These are phyloP conservation scores for Nannospalax galili DNA, from an alignment of 2,113 vertebrate genomes.

Conservation along the genomic window DNA sequence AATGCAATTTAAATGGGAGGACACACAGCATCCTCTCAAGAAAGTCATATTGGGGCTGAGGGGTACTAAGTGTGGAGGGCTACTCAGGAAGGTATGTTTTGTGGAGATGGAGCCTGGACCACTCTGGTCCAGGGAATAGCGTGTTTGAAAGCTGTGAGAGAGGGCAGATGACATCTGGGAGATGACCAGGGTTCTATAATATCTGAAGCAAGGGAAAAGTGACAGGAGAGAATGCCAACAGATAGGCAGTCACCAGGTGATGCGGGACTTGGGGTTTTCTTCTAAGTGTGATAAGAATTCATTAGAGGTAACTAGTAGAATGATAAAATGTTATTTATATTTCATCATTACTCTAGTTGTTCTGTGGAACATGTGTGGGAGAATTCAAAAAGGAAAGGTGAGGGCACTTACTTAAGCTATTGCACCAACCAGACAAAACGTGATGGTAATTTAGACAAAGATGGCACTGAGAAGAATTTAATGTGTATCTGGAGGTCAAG, in stretches of 20 bases:
- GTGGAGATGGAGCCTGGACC: not conserved
- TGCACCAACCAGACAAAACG: not conserved
- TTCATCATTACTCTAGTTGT: not conserved
- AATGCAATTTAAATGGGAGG: not conserved
- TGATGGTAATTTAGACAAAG: not conserved
- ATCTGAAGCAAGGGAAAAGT: not conserved
- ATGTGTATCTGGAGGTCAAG: not conserved
- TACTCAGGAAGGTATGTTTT: not conserved
- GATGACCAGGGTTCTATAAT: not conserved
- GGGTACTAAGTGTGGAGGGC: not conserved
- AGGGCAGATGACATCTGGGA: not conserved
- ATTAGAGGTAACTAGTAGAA: no score
- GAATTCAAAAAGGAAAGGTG: not conserved
- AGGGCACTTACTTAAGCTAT: rapidly evolving
- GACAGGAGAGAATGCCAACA: not conserved
- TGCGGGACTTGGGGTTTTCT: not conserved
- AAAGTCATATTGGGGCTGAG: not conserved
- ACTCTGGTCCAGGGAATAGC: not conserved
- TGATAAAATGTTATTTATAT: not conserved
- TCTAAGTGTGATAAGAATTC: not conserved
- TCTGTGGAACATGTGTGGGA: not conserved
- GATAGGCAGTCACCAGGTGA: not conserved
- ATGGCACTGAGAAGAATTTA: not conserved
- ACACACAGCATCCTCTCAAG: not conserved
- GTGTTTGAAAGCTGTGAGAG: not conserved